These are phyloP conservation scores for Macrocentrus cingulum DNA, from an alignment of 1,140 invertebrate genomes.

Conservation along the genomic window DNA sequence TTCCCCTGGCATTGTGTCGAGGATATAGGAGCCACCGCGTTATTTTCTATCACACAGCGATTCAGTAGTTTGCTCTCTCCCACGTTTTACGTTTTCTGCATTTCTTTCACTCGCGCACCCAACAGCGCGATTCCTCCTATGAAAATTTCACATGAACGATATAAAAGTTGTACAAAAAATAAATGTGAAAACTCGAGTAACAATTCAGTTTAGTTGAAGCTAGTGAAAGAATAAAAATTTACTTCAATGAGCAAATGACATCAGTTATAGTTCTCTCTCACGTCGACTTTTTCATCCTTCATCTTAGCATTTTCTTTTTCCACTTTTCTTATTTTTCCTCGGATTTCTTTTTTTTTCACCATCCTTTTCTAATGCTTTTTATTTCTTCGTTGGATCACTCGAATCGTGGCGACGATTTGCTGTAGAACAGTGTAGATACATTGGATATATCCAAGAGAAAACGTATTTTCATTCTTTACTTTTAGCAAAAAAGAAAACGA, in stretches of 20 bases:
- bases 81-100: no score
- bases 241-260: slow-evolving; percentile 25
- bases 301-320: background rate
- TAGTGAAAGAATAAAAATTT: slow-evolving; percentile 38
- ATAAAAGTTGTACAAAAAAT: background rate
- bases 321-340: background rate
- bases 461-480: slow-evolving; percentile 1
- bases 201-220: slow-evolving; percentile 25
- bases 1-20: no score
- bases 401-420: slow-evolving; percentile 37
- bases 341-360: background rate
- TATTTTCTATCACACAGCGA: no score
- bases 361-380: background rate
- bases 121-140: no score
- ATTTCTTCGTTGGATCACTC: background rate
- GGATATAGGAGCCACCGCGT: no score
- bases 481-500: no score
- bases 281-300: no score
- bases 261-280: background rate
- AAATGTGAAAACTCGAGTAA: background rate
- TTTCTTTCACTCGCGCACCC: no score
- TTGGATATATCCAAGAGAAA: slow-evolving; percentile 4
- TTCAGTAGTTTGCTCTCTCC: no score
- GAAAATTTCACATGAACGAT: no score
- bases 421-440: slow-evolving; percentile 22